phyloP scores from a whole-genome alignment of 2,113 vertebrate genomes.

The Sturnus vulgaris region DNA sequence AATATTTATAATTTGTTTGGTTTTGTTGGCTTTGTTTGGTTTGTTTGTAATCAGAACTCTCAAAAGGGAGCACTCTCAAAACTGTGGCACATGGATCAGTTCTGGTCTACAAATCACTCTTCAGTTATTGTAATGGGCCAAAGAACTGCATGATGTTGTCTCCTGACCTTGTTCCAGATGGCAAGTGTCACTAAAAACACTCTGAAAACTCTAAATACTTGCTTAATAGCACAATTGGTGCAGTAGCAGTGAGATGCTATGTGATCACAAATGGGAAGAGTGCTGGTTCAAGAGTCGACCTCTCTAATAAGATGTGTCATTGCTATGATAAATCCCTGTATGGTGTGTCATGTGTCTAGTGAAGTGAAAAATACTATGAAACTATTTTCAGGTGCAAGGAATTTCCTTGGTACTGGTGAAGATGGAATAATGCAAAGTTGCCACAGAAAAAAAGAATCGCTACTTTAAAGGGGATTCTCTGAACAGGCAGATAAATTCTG shows the following conservation, averaged over 20 bases:
- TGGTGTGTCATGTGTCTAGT: background rate
- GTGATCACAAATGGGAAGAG: background rate
- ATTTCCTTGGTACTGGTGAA: background rate
- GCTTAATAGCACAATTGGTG: background rate
- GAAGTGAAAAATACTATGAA: constrained; percentile 25
- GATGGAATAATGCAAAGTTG: background rate
- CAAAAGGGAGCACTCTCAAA: background rate
- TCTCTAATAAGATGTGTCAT: background rate
- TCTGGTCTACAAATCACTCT: background rate
- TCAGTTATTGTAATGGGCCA: background rate
- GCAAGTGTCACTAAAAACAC: background rate
- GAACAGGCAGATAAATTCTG: background rate
- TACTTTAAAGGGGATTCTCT: background rate
- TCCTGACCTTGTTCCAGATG: background rate
- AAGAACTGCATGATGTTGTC: background rate
- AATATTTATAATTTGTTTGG: background rate
- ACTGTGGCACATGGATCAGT: background rate
- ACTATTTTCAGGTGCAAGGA: background rate
- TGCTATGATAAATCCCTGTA: background rate
- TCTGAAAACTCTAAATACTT: background rate
- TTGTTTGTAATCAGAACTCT: background rate
- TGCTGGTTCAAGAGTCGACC: background rate
- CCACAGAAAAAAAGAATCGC: background rate
- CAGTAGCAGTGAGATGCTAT: background rate
- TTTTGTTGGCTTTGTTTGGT: background rate